Evolutionary conservation across 2,888 invertebrate species (phyloP), one percentile per base, ranked within the genome.

Genomic region (Pristionchus maxplancki): DNA sequence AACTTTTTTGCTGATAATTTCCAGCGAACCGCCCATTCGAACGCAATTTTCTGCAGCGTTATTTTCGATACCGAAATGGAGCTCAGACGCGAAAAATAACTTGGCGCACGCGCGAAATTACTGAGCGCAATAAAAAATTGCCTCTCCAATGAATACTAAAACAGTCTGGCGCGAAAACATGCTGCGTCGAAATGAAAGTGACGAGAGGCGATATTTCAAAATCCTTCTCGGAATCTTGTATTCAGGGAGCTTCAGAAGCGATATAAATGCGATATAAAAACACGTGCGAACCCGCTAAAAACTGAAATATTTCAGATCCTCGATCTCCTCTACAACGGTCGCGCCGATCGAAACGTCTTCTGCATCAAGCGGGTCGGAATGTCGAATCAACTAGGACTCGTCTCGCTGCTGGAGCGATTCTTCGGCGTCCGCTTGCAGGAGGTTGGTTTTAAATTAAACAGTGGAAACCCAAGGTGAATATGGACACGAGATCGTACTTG

Each of bases 301-400:
- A n/a, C n/a, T 40, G 20, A 67, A 67, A 31, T 40, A 17, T 58
- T 58, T 6, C 44, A 78, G 78, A 78, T 78, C 48, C 78, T 78
- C n/a, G 78, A 78, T 4, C 44, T 78, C 1, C 78, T 78, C 78
- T 78, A 78, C 78, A 78, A 78, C 44, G 44, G 78, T 0, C 34
- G 11, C 11, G n/a, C 78, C 28, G 78, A 78, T 28, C 44, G 78
- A n/a, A 78, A 78, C 44, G n/a, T 28, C 15, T 78, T 78, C 78
- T 78, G 78, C 78, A 24, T 78, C 9, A 78, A 48, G 24, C 78
- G 78, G 28, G 78, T 78, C 9, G 78, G 78, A 17, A 78, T 78
- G 78, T 40, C 78, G n/a, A 78, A 78, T 48, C 40, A 40, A 34
- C 44, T 78, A 3, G 78, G 78, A 11, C 37, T 78, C 28, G 78